Evolutionary conservation across 2,797 vertebrate genomes (phyloP), one percentile per base, ranked within the genome.

Genomic region (Sebastes variabilis): DNA sequence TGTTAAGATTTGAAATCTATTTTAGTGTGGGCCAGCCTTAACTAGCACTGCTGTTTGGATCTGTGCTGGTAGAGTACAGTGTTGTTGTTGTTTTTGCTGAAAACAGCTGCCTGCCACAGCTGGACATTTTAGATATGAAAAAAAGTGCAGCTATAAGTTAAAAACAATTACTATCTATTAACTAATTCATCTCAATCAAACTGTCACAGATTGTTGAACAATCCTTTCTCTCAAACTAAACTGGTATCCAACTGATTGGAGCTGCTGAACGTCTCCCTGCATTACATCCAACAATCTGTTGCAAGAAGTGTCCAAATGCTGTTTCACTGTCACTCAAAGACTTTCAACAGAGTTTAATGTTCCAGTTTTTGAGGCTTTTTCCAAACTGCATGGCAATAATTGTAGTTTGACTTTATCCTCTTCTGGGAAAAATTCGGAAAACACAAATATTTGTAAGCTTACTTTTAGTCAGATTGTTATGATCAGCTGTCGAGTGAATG

Each of bases 401-500:
- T 0, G 9, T 27, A 22, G 20, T 77, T 71, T 72, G 10, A 12
- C 0, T 67, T 80, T 4, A 46, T 70, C 46, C 24, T 36, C 29
- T 61, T 10, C 18, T 32, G 72, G 38, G 25, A 24, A 64, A 42
- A 49, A 58, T 65, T 22, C 11, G 42, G 68, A n/a, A 75, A 81
- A 75, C n/a, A 76, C 25, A 72, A 58, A 66, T 49, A 61, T 29
- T n/a, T 59, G 12, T 42, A 24, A 52, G 42, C 58, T 13, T 72
- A 60, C 25, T 29, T 68, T 56, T 8, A 13, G 38, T 82, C 66
- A 66, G 46, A 86, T 61, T 64, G 32, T 24, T 46, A 13, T 49
- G n/a, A 84, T 85, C 36, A 34, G n/a, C 62, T 64, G 65, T 75
- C 67, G 71, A 70, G 60, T 38, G 16, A 68, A 22, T 32, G 18